A percentile compares a stretch with the other conserved stretches of the same genome.
Conservation (phyloP, 2,113 vertebrate genomes). For the Plestiodon gilberti region DNA sequence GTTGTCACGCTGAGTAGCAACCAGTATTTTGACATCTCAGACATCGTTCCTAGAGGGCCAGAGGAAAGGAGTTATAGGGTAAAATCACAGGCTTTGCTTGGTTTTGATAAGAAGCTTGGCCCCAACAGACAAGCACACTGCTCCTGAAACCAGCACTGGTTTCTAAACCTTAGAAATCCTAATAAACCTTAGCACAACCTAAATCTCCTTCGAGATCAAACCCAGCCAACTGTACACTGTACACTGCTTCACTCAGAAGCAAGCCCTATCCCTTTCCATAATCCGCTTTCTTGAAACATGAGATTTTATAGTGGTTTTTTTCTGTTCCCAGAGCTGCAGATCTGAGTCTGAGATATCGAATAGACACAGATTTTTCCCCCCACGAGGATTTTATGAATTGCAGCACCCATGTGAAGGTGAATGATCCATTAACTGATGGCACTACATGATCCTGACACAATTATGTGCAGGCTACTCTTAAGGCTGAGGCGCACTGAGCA, state of each 20-base stretch:
- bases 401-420: too few relatives aligned
- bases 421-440: too few relatives aligned
- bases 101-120: constrained; percentile 7
- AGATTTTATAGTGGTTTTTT: background rate
- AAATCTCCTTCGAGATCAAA: background rate
- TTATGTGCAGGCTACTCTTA: too few relatives aligned
- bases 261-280: background rate
- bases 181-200: constrained; percentile 2
- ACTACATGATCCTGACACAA: too few relatives aligned
- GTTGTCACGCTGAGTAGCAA: background rate
- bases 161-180: too few relatives aligned
- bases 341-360: background rate
- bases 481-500: too few relatives aligned
- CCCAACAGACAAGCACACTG: background rate
- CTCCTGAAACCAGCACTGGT: background rate
- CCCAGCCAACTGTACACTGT: background rate
- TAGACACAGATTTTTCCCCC: background rate
- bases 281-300: background rate
- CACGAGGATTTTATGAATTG: background rate
- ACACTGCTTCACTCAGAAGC: background rate
- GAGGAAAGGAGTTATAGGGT: background rate
- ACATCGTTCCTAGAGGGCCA: constrained; percentile 12
- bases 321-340: background rate
- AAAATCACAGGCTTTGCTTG: background rate
- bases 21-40: constrained; percentile 13